A percentile compares a stretch with the other conserved stretches of the same genome.
These are phyloP conservation scores for Napeogenes sylphis DNA, from an alignment of 2,888 invertebrate species.

Conservation along the genomic window DNA sequence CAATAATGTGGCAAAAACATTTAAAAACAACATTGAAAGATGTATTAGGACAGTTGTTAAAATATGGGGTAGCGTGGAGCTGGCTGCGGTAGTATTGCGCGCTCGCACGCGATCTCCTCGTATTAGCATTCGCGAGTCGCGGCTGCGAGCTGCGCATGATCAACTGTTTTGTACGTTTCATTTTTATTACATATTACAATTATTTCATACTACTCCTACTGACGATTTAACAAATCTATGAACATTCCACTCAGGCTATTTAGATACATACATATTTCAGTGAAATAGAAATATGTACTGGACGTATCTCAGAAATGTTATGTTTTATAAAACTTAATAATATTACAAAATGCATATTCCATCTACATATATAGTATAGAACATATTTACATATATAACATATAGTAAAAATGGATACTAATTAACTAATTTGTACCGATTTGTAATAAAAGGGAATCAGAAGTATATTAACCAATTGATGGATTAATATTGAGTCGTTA, in stretches of 20 bases:
- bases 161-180: conserved; percentile 7
- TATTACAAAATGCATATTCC: no score
- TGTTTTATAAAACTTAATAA: no score
- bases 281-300: no score
- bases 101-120: conserved; percentile 67
- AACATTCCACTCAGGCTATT: no score
- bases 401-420: conserved; percentile 10
- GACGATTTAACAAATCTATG: no score
- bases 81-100: conserved; percentile 64
- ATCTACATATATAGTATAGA: conserved; percentile 14
- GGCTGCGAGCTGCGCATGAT: conserved; percentile 35
- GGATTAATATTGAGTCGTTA: conserved; percentile 66
- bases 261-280: no score
- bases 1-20: conserved; percentile 73
- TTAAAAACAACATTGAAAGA: conserved; percentile 78
- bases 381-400: conserved; percentile 17
- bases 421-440: conserved; percentile 20
- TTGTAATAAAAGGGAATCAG: conserved; percentile 31
- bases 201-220: not conserved
- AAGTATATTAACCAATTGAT: conserved; percentile 35
- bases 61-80: conserved; percentile 74
- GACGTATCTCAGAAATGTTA: no score
- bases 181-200: not conserved
- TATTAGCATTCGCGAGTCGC: conserved; percentile 50
- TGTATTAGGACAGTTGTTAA: conserved; percentile 79